Base-by-base conservation (phyloP, 1,140 invertebrate species). In the Kradibia gibbosae region DNA sequence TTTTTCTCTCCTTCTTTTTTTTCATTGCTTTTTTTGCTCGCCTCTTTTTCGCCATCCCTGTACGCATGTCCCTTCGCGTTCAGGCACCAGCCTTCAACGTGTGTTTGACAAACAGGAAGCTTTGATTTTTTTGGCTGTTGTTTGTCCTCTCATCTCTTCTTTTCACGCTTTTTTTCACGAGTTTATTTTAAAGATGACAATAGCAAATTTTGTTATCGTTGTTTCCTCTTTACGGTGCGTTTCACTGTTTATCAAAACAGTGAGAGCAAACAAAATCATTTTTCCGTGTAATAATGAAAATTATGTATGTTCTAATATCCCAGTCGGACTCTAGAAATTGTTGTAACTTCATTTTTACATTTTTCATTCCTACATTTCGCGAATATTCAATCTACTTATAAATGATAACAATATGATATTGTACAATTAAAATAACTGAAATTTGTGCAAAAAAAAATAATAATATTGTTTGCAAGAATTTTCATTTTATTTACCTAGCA, bases 121-220 rank as follows among this genome's bases (percentile, higher is more conserved):
- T 82, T 82, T 82, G 80, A 82, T 77, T 82, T 82, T 82, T 82
- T 78, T 71, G 4, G 1, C 67, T 60, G 65, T 65, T 77, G 73
- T 72, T 77, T 77, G 50, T 72, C 50, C 72, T 70, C 60, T 75
- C 79, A 67, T 15, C 72, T 39, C 71, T 80, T 55, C 65, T 77
- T 57, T 81, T 81, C 67, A 73, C 80, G 75, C 75, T 73, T 70
- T 77, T 71, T 81, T 81, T 71, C 73, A 81, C 62, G 28, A 67
- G 80, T 81, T 81, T 71, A 81, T 81, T 81, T 81, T 76, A 81
- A 81, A 77, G 73, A 81, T 77, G 80, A 81, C 73, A 81, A 77
- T 77, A 57, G 48, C 73, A 77, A 77, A 81, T 76, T 81, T 81
- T 20, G 48, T 45, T 60, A 76, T 81, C 80, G 28, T 36, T 74